Evolutionary conservation across 2,888 invertebrate species (phyloP).

Genomic region (Philonicus albiceps): DNA sequence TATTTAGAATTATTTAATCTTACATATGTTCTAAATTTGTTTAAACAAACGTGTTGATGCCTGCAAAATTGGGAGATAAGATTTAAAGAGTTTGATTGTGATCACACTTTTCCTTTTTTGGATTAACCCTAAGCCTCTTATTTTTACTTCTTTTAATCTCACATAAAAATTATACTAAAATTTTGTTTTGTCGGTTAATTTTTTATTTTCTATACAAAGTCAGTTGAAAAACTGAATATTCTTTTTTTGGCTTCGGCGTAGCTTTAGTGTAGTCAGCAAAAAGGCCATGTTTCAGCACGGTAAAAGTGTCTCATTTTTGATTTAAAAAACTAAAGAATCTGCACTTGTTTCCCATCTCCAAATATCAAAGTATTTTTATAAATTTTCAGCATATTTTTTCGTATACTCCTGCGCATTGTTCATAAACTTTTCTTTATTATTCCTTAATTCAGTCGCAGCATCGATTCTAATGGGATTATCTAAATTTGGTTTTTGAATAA

Average conservation of each 20-base stretch:
- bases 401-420: conserved; percentile 97
- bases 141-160: no score
- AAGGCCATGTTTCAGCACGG: no score
- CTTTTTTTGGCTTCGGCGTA: no score
- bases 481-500: conserved; percentile 95
- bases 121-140: no score
- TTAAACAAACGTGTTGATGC: background rate
- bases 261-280: no score
- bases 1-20: background rate
- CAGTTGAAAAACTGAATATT: no score
- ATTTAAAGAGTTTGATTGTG: no score
- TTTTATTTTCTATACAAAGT: no score
- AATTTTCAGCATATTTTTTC: conserved; percentile 70
- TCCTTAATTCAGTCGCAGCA: conserved; percentile 91
- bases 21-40: background rate
- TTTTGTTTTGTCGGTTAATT: no score
- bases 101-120: no score
- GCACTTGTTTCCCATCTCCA: background rate
- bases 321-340: background rate
- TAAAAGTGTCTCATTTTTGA: background rate
- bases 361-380: background rate
- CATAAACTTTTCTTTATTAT: conserved; percentile 92
- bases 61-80: no score
- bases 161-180: no score
- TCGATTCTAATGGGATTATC: conserved; percentile 94